Evolutionary conservation across 2,113 vertebrate species (phyloP), one percentile per base, ranked within the genome.

Genomic region (Oncorhynchus keta): DNA sequence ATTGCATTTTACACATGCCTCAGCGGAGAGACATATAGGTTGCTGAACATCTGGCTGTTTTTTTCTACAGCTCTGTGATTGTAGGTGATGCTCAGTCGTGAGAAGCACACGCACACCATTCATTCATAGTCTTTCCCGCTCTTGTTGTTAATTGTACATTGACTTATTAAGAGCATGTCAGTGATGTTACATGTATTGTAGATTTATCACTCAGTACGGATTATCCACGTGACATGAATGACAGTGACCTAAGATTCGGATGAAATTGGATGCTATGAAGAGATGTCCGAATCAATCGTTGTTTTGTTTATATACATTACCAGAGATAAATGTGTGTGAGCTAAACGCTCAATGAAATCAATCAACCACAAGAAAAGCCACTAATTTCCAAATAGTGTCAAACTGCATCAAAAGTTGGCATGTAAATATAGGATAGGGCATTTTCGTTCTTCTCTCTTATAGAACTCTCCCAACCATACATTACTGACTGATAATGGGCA

Each of bases 141-240:
- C 51, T 18, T 5, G 51, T 55, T 55, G 51, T 24, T 7, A 16
- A 62, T 22, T 24, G 59, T 62, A 62, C 11, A 62, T 11, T 62
- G 59, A 62, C n/a, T 62, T 62, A 22, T 62, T 62, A 24, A 62
- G 7, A 62, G 59, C n/a, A 9, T 22, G 59, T n/a, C 16, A 2
- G 7, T 7, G 59, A 62, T 62, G 9, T 62, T 3, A 22, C 2
- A 22, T 22, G 59, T 62, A 8, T 62, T 7, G 8, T 62, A 22
- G 20, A 62, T 62, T 1, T 22, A 24, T 9, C 59, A 62, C 9
- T 22, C n/a, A 22, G 18, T 24, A 2, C 11, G 9, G 20, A 62
- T 22, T 22, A 3, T n/a, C 18, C 59, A 57, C 20, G 55, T 57
- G 20, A 57, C 74, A 81, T 79, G 71, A 80, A 80, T 45, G 72